A percentile compares a stretch with the other conserved stretches of the same genome.
These are phyloP conservation scores for Empis stercorea DNA, from an alignment of 2,888 invertebrate species.

Conservation along the genomic window DNA sequence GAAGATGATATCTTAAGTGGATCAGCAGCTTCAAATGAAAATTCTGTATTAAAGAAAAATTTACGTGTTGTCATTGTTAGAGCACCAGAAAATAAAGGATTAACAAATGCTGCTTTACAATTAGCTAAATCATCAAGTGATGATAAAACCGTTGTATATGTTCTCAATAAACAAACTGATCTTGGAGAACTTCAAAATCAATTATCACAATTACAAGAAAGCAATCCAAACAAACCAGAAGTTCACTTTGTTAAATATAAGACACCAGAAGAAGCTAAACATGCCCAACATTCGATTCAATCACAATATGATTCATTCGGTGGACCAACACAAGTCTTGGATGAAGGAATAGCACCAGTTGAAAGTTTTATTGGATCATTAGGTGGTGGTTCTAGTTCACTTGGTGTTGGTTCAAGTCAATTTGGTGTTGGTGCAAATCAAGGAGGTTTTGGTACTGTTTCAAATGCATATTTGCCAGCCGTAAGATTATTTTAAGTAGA, in stretches of 20 bases:
- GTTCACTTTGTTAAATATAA: slow-evolving; percentile 31
- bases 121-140: slow-evolving; percentile 26
- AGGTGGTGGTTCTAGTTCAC: not conserved
- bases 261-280: slow-evolving; percentile 25
- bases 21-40: slow-evolving; percentile 14
- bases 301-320: slow-evolving; percentile 23
- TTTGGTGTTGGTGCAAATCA: not conserved
- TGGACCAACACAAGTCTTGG: slow-evolving; percentile 18
- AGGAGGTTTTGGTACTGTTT: not conserved
- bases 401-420: not conserved
- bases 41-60: slow-evolving; percentile 18
- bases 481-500: not conserved
- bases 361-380: not conserved
- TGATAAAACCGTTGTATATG: slow-evolving; percentile 30
- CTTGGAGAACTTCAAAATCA: slow-evolving; percentile 21
- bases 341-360: slow-evolving; percentile 23
- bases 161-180: slow-evolving; percentile 27
- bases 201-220: slow-evolving; percentile 17
- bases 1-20: slow-evolving; percentile 23
- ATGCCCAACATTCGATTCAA: slow-evolving; percentile 26
- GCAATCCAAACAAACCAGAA: slow-evolving; percentile 24
- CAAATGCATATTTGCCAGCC: not conserved
- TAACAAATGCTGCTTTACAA: slow-evolving; percentile 24
- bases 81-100: slow-evolving; percentile 26
- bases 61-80: slow-evolving; percentile 29